phyloP scores from a whole-genome alignment of 2,888 invertebrate genomes.

The Dynastes hyllus region DNA sequence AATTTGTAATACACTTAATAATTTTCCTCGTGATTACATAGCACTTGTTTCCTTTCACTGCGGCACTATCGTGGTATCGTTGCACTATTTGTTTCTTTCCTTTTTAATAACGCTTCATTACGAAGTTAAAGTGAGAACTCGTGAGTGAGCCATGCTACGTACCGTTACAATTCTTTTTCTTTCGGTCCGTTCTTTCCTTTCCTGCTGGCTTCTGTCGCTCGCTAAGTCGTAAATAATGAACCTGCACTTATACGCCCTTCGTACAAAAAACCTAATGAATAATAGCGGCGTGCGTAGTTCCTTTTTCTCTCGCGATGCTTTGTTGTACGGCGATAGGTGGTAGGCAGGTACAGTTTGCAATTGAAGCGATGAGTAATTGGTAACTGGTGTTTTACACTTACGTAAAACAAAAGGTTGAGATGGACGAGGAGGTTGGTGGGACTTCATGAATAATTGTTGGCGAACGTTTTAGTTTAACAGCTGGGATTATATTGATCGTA shows the following conservation, averaged over 20 bases:
- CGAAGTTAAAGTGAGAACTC: constrained; percentile 35
- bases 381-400: constrained; percentile 6
- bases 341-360: constrained; percentile 12
- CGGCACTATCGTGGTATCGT: constrained; percentile 16
- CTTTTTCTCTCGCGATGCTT: constrained; percentile 13
- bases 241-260: constrained; percentile 6
- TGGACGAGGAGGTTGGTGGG: background rate
- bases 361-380: constrained; percentile 26
- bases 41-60: constrained; percentile 48
- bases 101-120: constrained; percentile 48
- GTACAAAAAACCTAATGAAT: constrained; percentile 18
- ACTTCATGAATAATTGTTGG: constrained; percentile 12
- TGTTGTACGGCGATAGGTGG: constrained; percentile 3
- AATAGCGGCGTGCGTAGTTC: background rate
- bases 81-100: constrained; percentile 21
- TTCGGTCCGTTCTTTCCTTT: constrained; percentile 14
- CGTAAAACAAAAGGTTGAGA: constrained; percentile 2
- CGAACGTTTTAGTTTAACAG: constrained; percentile 9
- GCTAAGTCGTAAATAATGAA: constrained; percentile 31
- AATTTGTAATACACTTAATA: constrained; percentile 49
- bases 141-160: constrained; percentile 21
- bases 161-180: constrained; percentile 28
- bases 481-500: too few species aligned
- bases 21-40: constrained; percentile 49
- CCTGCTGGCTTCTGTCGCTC: constrained; percentile 2